Percentiles rank a stretch among this genome's conserved stretches.
Evolutionary conservation across 2,113 vertebrate species (phyloP).

Genomic region (Rhinogobius similis): DNA sequence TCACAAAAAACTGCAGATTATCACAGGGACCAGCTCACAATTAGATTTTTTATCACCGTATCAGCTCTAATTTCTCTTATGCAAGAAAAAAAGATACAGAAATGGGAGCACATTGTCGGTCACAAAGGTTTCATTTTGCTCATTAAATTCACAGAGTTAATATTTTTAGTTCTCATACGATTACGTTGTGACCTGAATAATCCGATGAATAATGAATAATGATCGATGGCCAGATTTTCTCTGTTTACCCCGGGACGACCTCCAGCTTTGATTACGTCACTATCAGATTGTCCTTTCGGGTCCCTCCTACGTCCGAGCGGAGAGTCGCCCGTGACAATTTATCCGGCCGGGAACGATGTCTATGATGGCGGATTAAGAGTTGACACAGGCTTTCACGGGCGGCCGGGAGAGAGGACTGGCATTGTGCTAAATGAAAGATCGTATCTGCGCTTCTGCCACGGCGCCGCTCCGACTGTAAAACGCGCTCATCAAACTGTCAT

Average conservation of each 20-base stretch:
- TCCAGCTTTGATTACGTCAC: constrained; percentile 40
- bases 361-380: constrained; percentile 65
- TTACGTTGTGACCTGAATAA: too few relatives aligned
- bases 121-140: not conserved
- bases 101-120: too few relatives aligned
- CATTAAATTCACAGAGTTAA: not conserved
- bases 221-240: too few relatives aligned
- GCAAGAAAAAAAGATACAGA: too few relatives aligned
- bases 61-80: too few relatives aligned
- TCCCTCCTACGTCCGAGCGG: constrained; percentile 37
- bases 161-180: too few relatives aligned
- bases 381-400: constrained; percentile 57
- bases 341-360: constrained; percentile 63
- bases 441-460: constrained; percentile 44
- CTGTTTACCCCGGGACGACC: constrained; percentile 26
- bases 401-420: constrained; percentile 35
- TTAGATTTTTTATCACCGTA: too few relatives aligned
- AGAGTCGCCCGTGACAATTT: constrained; percentile 68
- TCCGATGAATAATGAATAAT: too few relatives aligned
- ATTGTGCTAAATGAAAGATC: constrained; percentile 69
- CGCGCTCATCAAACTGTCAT: constrained; percentile 42
- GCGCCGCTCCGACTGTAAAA: constrained; percentile 41
- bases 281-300: constrained; percentile 69
- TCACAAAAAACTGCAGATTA: too few relatives aligned
- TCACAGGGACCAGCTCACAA: too few relatives aligned